A percentile compares a stretch with the other conserved stretches of the same genome.
phyloP scores from a whole-genome alignment of 2,113 vertebrate genomes.

The Antechinus flavipes region DNA sequence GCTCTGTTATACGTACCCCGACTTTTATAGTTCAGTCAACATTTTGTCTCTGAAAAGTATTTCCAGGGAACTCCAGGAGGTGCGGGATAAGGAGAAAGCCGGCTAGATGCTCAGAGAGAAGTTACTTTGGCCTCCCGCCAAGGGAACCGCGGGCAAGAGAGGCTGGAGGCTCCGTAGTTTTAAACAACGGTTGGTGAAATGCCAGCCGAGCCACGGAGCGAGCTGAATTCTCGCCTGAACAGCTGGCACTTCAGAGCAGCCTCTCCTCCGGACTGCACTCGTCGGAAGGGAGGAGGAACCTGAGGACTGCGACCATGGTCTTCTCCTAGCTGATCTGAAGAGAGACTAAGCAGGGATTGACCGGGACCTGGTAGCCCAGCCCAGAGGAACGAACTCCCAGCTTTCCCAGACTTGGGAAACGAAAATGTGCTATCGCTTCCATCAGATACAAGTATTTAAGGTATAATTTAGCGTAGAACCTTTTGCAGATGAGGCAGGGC shows the following conservation, averaged over 20 bases:
- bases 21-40: slow-evolving; percentile 25
- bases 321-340: slow-evolving; percentile 41
- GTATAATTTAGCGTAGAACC: not conserved
- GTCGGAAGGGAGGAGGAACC: slow-evolving; percentile 26
- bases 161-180: not conserved
- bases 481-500: slow-evolving; percentile 30
- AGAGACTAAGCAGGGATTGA: slow-evolving; percentile 37
- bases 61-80: not conserved
- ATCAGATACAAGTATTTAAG: not conserved
- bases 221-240: slow-evolving; percentile 18
- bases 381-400: not conserved
- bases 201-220: not conserved
- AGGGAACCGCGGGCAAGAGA: slow-evolving; percentile 13
- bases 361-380: slow-evolving; percentile 11
- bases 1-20: not conserved
- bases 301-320: slow-evolving; percentile 26
- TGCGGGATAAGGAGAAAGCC: slow-evolving; percentile 7
- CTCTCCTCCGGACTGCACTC: not conserved
- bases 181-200: slow-evolving; percentile 9
- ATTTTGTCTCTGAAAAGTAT: slow-evolving; percentile 24
- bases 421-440: slow-evolving; percentile 3
- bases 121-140: slow-evolving; percentile 6
- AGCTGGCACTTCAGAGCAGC: slow-evolving; percentile 9
- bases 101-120: not conserved
- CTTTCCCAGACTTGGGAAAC: slow-evolving; percentile 26